Evolutionary conservation across 2,888 invertebrate genomes (phyloP).

Genomic region (Ectobius pallidus): DNA sequence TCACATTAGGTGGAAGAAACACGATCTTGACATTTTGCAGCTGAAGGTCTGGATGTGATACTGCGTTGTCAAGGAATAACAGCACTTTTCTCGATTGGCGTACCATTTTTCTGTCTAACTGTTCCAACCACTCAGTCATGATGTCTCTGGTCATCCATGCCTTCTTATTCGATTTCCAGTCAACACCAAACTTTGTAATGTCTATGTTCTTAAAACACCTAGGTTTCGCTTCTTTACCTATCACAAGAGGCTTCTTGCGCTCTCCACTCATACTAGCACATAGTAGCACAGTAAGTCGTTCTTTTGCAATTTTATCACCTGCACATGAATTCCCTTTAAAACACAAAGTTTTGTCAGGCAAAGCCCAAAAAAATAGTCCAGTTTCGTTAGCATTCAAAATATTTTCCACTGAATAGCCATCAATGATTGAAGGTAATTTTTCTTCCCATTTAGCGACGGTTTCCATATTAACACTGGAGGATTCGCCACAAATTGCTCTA

Average conservation of each 20-base stretch:
- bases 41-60: constrained; percentile 30
- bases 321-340: constrained; percentile 46
- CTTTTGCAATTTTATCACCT: constrained; percentile 48
- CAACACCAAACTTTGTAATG: constrained; percentile 40
- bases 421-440: background rate
- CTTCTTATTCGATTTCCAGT: constrained; percentile 44
- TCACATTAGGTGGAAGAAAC: constrained; percentile 1
- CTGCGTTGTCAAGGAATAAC: constrained; percentile 39
- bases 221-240: constrained; percentile 43
- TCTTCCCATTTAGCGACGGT: no score
- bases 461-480: no score
- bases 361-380: constrained; percentile 47
- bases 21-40: constrained; percentile 29
- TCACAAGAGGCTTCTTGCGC: constrained; percentile 44
- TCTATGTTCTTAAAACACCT: constrained; percentile 34
- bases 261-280: constrained; percentile 46
- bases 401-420: background rate
- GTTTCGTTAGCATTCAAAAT: constrained; percentile 42
- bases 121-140: constrained; percentile 34
- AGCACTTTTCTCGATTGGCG: constrained; percentile 15
- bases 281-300: constrained; percentile 46
- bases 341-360: constrained; percentile 41
- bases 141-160: constrained; percentile 44
- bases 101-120: background rate
- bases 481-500: background rate